Percentiles rank a stretch among this genome's conserved stretches.
These are phyloP conservation scores for Andricus grossulariae DNA, from an alignment of 1,140 invertebrate genomes.

Conservation along the genomic window DNA sequence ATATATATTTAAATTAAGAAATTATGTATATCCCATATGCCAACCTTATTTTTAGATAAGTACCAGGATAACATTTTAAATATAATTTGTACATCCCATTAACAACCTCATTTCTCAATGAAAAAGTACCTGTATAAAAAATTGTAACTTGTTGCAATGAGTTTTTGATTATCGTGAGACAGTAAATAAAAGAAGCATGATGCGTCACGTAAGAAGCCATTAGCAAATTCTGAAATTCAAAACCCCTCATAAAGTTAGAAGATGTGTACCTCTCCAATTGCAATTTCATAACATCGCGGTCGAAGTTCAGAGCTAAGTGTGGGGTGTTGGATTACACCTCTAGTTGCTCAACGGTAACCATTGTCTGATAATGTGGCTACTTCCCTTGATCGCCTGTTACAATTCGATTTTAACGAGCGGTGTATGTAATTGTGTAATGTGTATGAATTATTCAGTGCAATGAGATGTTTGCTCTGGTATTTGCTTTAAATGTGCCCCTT, in stretches of 20 bases:
- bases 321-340: slow-evolving; percentile 8
- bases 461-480: slow-evolving; percentile 5
- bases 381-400: background rate
- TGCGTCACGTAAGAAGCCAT: too few species aligned
- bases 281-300: slow-evolving; percentile 1
- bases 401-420: background rate
- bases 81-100: too few species aligned
- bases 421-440: background rate
- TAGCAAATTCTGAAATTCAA: slow-evolving; percentile 1
- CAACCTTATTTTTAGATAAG: too few species aligned
- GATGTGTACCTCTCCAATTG: background rate
- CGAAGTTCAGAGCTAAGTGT: slow-evolving; percentile 24
- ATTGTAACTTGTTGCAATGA: too few species aligned
- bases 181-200: too few species aligned
- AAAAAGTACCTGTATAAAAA: too few species aligned
- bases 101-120: too few species aligned
- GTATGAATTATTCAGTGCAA: background rate
- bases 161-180: too few species aligned
- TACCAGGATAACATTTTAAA: too few species aligned
- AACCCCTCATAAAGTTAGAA: background rate
- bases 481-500: background rate
- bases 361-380: slow-evolving; percentile 18
- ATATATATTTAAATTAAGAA: too few species aligned
- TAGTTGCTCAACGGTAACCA: slow-evolving; percentile 21
- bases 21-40: too few species aligned